Conservation (phyloP, 2,797 vertebrate species). For the Nannoperca obscura region DNA sequence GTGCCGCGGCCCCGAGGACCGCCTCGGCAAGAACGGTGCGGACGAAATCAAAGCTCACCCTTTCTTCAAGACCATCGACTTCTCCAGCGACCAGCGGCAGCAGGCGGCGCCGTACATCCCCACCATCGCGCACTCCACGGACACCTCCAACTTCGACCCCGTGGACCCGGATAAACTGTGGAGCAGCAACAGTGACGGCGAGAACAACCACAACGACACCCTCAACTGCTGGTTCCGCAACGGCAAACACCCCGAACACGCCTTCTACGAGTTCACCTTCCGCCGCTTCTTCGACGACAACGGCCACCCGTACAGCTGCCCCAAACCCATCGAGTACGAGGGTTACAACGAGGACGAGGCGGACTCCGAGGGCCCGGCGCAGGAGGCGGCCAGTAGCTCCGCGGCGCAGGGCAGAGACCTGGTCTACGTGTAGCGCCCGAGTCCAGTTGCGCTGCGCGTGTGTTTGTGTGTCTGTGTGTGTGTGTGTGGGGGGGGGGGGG, state of each 20-base stretch:
- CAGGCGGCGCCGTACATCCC: conserved; percentile 94
- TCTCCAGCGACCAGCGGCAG: conserved; percentile 93
- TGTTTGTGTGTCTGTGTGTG: conserved; percentile 12
- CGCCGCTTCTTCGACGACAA: conserved; percentile 99
- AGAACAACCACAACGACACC: conserved; percentile 92
- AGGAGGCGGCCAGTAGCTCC: conserved; percentile 57
- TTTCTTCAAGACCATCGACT: conserved; percentile 94
- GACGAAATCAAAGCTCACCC: conserved; percentile 98
- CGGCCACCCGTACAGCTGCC: conserved; percentile 97
- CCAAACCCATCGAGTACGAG: conserved; percentile 95
- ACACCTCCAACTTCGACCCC: conserved; percentile 98
- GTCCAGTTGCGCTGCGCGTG: neutral
- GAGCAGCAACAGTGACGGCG: conserved; percentile 90
- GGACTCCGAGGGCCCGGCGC: conserved; percentile 58
- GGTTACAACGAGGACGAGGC: conserved; percentile 85
- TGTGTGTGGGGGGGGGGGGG: conserved; percentile 19
- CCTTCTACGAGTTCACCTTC: conserved; percentile 99
- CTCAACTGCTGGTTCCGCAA: conserved; percentile 95
- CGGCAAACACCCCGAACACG: conserved; percentile 97
- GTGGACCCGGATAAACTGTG: conserved; percentile 97
- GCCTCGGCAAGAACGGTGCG: conserved; percentile 93
- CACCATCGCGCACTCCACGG: conserved; percentile 95
- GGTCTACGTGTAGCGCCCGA: conserved; percentile 90
- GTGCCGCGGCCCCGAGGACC: conserved; percentile 95
- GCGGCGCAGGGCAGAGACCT: conserved; percentile 86